Evolutionary conservation across 2,888 invertebrate species (phyloP).

Genomic region (Cryptus armator): DNA sequence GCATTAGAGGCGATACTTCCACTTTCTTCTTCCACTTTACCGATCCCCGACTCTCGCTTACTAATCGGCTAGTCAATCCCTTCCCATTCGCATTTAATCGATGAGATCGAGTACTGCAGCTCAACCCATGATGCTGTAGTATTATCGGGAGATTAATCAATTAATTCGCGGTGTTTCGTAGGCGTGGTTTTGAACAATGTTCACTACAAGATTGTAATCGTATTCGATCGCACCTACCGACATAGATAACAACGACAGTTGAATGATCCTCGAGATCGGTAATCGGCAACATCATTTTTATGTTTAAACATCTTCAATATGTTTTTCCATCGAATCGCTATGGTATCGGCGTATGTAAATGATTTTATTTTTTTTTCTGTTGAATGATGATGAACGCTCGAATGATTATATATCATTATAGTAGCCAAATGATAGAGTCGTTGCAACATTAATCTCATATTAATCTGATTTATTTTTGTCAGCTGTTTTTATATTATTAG

Average conservation of each 20-base stretch:
- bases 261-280: neutral
- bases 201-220: neutral
- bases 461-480: too few relatives aligned
- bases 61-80: slow-evolving; percentile 6
- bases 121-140: neutral
- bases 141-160: slow-evolving; percentile 7
- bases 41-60: slow-evolving; percentile 2
- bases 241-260: neutral
- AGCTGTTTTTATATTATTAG: too few relatives aligned
- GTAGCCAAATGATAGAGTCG: too few relatives aligned
- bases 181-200: neutral
- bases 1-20: slow-evolving; percentile 10
- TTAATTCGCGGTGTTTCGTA: neutral
- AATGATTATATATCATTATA: too few relatives aligned
- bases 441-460: too few relatives aligned
- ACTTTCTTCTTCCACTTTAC: neutral
- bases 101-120: neutral
- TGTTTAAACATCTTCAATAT: neutral
- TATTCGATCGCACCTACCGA: neutral
- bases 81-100: neutral
- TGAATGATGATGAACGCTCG: too few relatives aligned
- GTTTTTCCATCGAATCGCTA: neutral
- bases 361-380: too few relatives aligned
- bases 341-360: neutral
- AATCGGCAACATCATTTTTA: neutral